Evolutionary conservation across 2,797 vertebrate species (phyloP).

Genomic region (Nyctalus aviator): DNA sequence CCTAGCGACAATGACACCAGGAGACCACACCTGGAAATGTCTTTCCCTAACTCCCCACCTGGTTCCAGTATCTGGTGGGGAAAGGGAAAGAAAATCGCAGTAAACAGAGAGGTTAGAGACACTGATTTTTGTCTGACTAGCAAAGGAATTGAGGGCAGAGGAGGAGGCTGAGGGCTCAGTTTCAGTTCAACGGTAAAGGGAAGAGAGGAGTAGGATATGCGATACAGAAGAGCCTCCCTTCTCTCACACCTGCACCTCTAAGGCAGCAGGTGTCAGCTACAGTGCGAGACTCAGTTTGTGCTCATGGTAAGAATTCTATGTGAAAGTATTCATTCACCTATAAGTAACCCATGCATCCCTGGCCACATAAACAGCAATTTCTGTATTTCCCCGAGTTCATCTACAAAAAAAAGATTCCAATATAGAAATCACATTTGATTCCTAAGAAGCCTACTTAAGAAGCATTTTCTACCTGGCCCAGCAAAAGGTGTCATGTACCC

Average conservation of each 20-base stretch:
- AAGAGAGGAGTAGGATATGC: neutral
- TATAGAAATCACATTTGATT: neutral
- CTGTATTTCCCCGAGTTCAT: neutral
- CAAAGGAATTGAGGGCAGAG: neutral
- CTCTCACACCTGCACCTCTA: neutral
- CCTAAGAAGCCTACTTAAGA: neutral
- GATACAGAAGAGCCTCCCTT: neutral
- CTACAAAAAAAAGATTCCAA: neutral
- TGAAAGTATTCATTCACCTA: neutral
- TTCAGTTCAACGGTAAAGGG: neutral
- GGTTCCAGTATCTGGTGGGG: neutral
- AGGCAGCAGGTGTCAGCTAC: neutral
- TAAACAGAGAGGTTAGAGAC: neutral
- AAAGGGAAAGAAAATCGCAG: neutral
- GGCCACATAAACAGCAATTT: neutral
- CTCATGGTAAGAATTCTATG: rapidly evolving
- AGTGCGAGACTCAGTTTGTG: neutral
- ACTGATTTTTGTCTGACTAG: neutral
- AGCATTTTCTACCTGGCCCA: neutral
- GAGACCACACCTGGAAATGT: neutral
- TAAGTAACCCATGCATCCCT: neutral
- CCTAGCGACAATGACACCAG: neutral
- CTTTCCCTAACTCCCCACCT: neutral
- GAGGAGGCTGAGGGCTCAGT: neutral
- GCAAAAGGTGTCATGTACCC: neutral